These are phyloP conservation scores for Aproaerema taeniolella DNA, from an alignment of 2,888 invertebrate genomes.

Conservation along the genomic window DNA sequence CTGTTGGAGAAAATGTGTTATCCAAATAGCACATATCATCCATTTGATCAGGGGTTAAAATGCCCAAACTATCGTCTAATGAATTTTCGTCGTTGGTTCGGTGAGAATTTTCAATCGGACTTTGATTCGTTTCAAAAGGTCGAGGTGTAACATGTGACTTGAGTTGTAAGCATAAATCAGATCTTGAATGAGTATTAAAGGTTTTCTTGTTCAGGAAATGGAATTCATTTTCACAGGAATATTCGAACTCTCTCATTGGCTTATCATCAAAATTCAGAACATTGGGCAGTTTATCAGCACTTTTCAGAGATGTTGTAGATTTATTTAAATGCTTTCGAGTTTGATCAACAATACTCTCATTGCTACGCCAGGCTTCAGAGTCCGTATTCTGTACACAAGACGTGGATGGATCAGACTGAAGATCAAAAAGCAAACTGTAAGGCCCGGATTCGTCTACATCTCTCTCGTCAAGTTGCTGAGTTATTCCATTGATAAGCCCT, in stretches of 20 bases:
- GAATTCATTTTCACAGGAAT: constrained; percentile 64
- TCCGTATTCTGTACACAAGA: constrained; percentile 39
- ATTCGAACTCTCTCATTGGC: constrained; percentile 67
- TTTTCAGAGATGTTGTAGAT: constrained; percentile 38
- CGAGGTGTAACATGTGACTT: constrained; percentile 56
- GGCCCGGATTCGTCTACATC: constrained; percentile 76
- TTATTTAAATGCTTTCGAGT: constrained; percentile 35
- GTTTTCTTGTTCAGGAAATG: constrained; percentile 47
- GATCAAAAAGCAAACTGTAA: constrained; percentile 77
- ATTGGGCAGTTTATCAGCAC: constrained; percentile 57
- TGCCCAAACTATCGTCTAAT: constrained; percentile 90
- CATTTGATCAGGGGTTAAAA: constrained; percentile 94
- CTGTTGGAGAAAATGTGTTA: constrained; percentile 81
- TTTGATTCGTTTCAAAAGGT: constrained; percentile 54
- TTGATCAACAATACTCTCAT: constrained; percentile 29
- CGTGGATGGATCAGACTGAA: constrained; percentile 57
- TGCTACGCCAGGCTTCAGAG: constrained; percentile 41
- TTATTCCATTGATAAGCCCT: constrained; percentile 60
- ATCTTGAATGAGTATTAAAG: constrained; percentile 63
- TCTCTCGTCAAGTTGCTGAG: constrained; percentile 64
- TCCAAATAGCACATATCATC: constrained; percentile 81
- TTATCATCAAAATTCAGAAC: constrained; percentile 67
- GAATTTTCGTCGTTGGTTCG: constrained; percentile 85
- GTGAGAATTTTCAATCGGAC: constrained; percentile 66
- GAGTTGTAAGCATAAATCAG: constrained; percentile 63